Evolutionary conservation across 2,113 vertebrate species (phyloP).

Genomic region (Zootoca vivipara): DNA sequence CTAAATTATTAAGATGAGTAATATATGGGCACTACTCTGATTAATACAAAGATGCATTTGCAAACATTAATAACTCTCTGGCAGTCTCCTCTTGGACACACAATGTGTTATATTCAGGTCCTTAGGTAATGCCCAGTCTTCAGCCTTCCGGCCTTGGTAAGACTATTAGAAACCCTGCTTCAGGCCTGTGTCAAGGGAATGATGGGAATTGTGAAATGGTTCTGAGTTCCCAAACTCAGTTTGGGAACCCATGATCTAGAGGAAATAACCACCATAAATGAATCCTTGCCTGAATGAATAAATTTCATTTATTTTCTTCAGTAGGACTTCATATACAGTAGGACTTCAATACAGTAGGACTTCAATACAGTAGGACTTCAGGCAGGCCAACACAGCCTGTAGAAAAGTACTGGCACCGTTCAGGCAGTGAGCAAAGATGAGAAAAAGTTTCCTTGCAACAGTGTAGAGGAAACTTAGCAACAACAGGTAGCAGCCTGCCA

Average conservation of each 20-base stretch:
- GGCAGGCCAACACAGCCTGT: background rate
- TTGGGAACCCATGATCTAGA: background rate
- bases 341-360: no score
- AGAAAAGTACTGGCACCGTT: background rate
- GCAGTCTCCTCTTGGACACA: background rate
- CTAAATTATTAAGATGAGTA: background rate
- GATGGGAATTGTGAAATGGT: no score
- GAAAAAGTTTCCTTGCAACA: conserved; percentile 15
- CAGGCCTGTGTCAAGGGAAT: background rate
- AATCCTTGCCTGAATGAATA: background rate
- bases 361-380: background rate
- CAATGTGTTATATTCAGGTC: background rate
- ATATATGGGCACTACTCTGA: fast-evolving
- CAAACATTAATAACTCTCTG: conserved; percentile 10
- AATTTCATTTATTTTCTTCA: background rate
- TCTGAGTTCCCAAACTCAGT: no score
- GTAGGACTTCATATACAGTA: background rate
- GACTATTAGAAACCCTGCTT: background rate
- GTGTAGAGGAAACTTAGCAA: conserved; percentile 33
- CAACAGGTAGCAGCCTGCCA: conserved; percentile 22
- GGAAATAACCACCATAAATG: background rate
- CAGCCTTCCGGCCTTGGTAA: no score
- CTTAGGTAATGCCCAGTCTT: background rate
- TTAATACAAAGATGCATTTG: background rate
- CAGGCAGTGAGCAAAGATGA: background rate